Evolutionary conservation across 2,113 vertebrate species (phyloP).

Genomic region (Willisornis vidua): DNA sequence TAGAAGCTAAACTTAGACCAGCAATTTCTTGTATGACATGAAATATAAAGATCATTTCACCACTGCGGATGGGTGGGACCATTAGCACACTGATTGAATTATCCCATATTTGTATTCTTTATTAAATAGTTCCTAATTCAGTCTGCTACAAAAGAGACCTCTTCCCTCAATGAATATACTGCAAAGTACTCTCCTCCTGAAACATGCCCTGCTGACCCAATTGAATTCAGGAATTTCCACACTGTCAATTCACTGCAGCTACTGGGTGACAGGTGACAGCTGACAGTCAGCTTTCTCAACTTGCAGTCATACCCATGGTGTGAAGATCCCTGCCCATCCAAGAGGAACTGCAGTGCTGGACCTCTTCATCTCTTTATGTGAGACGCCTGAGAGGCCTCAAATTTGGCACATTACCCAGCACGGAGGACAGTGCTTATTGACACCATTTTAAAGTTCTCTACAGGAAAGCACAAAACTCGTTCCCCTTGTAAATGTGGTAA

Average conservation of each 20-base stretch:
- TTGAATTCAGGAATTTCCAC: not conserved
- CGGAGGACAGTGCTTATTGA: not conserved
- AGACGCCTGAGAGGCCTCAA: not conserved
- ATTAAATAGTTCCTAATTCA: conserved; percentile 1
- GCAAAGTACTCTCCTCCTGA: not conserved
- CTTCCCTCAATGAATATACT: not conserved
- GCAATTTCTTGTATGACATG: not conserved
- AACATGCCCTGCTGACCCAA: not conserved
- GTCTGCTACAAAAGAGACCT: not conserved
- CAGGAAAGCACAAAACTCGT: not conserved
- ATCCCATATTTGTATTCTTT: not conserved
- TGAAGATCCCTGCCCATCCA: not conserved
- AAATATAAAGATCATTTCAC: not conserved
- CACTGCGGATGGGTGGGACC: accelerated
- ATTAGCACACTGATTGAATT: not conserved
- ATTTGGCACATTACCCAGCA: not conserved
- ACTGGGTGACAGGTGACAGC: not conserved
- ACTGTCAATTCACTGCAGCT: not conserved
- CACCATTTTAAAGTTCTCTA: not conserved
- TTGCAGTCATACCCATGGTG: accelerated
- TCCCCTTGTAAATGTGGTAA: not conserved
- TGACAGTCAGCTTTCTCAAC: not conserved
- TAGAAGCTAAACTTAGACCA: not conserved
- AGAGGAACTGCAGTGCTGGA: not conserved
- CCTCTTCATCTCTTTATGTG: not conserved